These are phyloP conservation scores for Timema cristinae DNA, from an alignment of 2,888 invertebrate species.

Conservation along the genomic window DNA sequence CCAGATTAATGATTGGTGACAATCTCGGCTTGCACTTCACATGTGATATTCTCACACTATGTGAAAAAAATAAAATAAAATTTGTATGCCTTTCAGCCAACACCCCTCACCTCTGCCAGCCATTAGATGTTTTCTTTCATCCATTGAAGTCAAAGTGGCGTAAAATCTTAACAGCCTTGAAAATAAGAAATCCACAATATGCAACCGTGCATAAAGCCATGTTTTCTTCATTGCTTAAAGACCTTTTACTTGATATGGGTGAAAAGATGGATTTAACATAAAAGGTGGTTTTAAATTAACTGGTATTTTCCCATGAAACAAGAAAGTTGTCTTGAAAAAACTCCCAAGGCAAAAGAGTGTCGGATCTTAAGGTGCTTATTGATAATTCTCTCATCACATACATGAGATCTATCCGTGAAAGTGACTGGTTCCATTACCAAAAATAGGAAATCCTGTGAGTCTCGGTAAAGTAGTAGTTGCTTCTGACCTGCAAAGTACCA, in stretches of 20 bases:
- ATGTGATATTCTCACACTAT: neutral
- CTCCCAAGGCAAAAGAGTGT: slow-evolving; percentile 1
- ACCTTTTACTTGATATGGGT: neutral
- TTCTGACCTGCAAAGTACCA: neutral
- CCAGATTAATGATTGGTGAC: neutral
- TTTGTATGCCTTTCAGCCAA: slow-evolving; percentile 2
- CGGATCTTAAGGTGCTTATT: neutral
- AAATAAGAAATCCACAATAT: neutral
- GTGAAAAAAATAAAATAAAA: neutral
- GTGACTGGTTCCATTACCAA: neutral
- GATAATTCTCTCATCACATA: neutral
- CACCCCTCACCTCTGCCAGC: neutral
- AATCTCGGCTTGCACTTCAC: neutral
- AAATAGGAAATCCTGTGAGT: neutral
- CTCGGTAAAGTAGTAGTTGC: neutral
- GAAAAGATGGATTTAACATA: neutral
- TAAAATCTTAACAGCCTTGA: neutral
- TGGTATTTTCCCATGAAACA: neutral
- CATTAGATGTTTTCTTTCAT: neutral
- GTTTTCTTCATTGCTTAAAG: neutral
- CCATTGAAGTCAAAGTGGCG: neutral
- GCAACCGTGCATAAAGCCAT: neutral
- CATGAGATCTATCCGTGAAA: neutral
- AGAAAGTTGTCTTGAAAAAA: neutral
- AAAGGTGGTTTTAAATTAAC: neutral